Base-by-base conservation (phyloP, 2,797 vertebrate genomes). In the Masticophis lateralis region DNA sequence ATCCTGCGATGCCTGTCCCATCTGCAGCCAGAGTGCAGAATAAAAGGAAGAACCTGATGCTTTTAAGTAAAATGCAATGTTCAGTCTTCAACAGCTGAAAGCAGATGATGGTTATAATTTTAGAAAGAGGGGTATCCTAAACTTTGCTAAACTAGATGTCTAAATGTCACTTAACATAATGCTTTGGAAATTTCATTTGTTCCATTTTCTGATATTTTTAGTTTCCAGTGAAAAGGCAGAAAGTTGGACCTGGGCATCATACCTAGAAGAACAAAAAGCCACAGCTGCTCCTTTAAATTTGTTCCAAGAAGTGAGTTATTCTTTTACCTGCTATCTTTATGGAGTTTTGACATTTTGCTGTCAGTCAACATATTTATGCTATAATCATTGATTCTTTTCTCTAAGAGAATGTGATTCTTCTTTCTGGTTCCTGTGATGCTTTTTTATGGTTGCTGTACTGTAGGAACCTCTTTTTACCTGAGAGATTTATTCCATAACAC, bases 241-340 rank as follows among this genome's bases (percentile, higher is more conserved):
- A 96, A 97, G 97, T 96, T 99, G 99, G 99, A 98, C 98, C 0
- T 99, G 99, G 99, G 95, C 98, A 90, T 98, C 97, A 94, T 99
- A 99, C 97, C 97, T 99, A 92, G 98, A 99, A 94, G 99, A 99
- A 94, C 98, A 98, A 97, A 99, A 99, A 97, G 98, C 98, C 94
- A 90, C 98, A 18, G 98, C 98, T 88, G 99, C 99, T 91, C 99
- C 99, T 51, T 97, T 97, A 97, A 98, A 98, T 97, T 98, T 99
- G 97, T 99, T 99, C 97, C 98, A 99, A 96, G 98, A 99, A 98
- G 99, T 99, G 97, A 98, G 98, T 98, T 95, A 95, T 96, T 96
- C 94, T 94, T 97, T 91, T 95, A 94, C 93, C 94, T 97, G 95
- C 22, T n/a, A 55, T 55, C 16, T 56, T 47, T 83, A 43, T 47